Percentiles rank a stretch among this genome's conserved stretches.
Conservation (phyloP, 2,888 invertebrate genomes). For the Phania funesta region DNA sequence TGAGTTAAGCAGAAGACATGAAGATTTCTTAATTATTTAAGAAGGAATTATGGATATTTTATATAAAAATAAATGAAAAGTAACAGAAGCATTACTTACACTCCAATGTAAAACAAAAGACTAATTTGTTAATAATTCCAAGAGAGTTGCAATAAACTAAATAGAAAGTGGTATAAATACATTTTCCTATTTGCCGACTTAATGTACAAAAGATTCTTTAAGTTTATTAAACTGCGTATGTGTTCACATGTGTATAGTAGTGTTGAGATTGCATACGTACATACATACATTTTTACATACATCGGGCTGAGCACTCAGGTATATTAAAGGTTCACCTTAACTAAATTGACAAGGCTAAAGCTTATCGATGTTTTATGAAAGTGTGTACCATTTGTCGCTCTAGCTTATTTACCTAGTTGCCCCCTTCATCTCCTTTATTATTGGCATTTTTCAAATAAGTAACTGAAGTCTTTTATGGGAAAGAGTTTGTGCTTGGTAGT, state of each 20-base stretch:
- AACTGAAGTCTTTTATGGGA: constrained; percentile 11
- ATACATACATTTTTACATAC: background rate
- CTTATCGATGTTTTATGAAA: constrained; percentile 75
- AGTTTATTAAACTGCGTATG: background rate
- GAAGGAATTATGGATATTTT: background rate
- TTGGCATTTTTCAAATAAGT: constrained; percentile 24
- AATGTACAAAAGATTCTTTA: background rate
- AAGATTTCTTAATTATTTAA: background rate
- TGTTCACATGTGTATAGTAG: background rate
- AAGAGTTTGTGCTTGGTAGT: constrained; percentile 24
- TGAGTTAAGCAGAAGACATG: too few relatives aligned
- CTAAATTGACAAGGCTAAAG: constrained; percentile 77
- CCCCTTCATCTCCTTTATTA: background rate
- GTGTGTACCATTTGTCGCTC: constrained; percentile 10
- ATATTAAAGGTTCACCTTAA: constrained; percentile 75
- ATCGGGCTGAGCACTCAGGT: constrained; percentile 68
- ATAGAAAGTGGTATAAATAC: background rate
- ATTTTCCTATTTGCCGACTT: constrained; percentile 19
- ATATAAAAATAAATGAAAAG: too few relatives aligned
- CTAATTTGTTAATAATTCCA: background rate
- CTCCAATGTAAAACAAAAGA: background rate
- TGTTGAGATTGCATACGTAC: background rate
- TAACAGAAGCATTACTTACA: too few relatives aligned
- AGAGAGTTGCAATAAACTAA: background rate
- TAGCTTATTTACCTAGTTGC: background rate